Conservation (phyloP, 2,797 vertebrate genomes). For the Taeniopygia guttata region DNA sequence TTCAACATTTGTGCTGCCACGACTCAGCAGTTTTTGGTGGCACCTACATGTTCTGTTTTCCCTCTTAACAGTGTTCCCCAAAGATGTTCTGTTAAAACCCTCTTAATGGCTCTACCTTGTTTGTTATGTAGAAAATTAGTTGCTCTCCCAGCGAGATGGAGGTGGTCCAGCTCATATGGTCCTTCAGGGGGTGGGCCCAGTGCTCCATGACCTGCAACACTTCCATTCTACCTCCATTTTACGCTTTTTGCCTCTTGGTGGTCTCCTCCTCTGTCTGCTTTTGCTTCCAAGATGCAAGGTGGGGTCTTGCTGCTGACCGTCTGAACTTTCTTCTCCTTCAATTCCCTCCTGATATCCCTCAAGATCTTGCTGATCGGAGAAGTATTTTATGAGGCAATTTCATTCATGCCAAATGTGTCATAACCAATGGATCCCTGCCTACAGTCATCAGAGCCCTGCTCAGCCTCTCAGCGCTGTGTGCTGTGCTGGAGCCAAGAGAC, state of each 20-base stretch:
- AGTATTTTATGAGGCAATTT: constrained; percentile 53
- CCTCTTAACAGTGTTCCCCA: background rate
- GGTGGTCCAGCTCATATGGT: background rate
- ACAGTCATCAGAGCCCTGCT: background rate
- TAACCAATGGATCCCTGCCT: constrained; percentile 54
- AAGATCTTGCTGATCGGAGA: constrained; percentile 49
- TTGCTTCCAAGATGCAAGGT: constrained; percentile 2
- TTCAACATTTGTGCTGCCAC: background rate
- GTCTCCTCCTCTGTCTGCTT: background rate
- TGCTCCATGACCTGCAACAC: background rate
- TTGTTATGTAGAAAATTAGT: background rate
- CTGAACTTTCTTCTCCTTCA: constrained; percentile 47
- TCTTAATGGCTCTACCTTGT: constrained; percentile 3
- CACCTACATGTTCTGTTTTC: background rate
- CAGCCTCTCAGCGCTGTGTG: background rate
- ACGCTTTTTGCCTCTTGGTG: background rate
- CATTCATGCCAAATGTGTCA: constrained; percentile 39
- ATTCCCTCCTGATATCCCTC: constrained; percentile 12
- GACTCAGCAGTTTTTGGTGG: background rate
- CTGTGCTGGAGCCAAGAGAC: constrained; percentile 34
- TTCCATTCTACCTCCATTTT: background rate
- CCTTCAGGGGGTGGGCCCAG: background rate
- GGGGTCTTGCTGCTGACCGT: accelerated
- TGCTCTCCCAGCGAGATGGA: background rate
- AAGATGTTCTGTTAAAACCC: constrained; percentile 1